Conservation (phyloP, 2,113 vertebrate genomes). For the Festucalex cinctus region DNA sequence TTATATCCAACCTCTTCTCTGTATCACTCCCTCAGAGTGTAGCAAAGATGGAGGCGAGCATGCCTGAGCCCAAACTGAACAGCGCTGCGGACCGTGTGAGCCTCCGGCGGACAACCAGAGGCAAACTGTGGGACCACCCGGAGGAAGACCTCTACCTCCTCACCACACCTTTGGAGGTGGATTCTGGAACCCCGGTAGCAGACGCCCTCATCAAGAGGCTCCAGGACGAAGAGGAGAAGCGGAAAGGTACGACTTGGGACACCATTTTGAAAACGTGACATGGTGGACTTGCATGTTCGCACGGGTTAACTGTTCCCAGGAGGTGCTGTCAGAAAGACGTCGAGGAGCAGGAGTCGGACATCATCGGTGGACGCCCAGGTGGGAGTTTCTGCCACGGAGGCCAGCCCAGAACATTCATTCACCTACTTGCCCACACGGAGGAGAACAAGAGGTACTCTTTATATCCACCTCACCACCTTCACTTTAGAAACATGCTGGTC, state of each 20-base stretch:
- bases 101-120: constrained; percentile 45
- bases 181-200: constrained; percentile 55
- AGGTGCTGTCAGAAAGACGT: constrained; percentile 29
- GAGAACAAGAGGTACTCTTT: constrained; percentile 76
- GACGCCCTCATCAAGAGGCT: constrained; percentile 72
- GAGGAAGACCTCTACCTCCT: constrained; percentile 58
- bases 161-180: constrained; percentile 55
- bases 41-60: constrained; percentile 47
- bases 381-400: constrained; percentile 39
- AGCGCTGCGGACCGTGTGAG: constrained; percentile 16
- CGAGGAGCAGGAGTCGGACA: constrained; percentile 43
- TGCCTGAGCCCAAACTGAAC: neutral
- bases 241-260: constrained; percentile 32
- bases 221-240: constrained; percentile 53
- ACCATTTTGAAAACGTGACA: neutral
- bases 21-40: constrained; percentile 62
- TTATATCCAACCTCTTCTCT: constrained; percentile 38
- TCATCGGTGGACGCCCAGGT: constrained; percentile 21
- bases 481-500: neutral
- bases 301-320: neutral
- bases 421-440: constrained; percentile 77
- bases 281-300: neutral
- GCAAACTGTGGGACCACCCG: constrained; percentile 61
- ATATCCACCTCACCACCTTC: neutral
- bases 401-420: constrained; percentile 61